These are phyloP conservation scores for Balanococcus diminutus DNA, from an alignment of 2,888 invertebrate species.

Conservation along the genomic window DNA sequence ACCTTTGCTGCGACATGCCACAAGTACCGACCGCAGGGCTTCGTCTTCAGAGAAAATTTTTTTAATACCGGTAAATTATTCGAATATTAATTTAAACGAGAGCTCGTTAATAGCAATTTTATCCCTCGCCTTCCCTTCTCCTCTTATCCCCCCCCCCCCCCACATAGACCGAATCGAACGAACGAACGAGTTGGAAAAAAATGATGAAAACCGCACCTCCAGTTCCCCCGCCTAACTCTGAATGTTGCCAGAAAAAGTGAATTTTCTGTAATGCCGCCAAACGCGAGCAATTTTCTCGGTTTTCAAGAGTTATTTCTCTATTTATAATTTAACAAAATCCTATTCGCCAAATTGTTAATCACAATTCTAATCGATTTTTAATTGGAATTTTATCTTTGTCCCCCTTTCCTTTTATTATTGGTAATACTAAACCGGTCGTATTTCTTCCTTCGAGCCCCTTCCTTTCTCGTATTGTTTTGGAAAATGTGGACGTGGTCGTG, in stretches of 20 bases:
- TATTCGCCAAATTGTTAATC: conserved; percentile 51
- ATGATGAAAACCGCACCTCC: conserved; percentile 10
- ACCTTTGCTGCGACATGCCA: conserved; percentile 42
- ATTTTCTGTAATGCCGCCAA: conserved; percentile 51
- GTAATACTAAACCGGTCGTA: neutral
- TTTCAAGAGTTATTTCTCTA: conserved; percentile 42
- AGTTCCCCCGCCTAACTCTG: too few relatives aligned
- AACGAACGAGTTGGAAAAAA: neutral
- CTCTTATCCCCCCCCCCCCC: too few relatives aligned
- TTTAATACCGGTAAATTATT: conserved; percentile 45
- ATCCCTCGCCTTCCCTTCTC: neutral
- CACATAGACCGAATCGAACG: neutral
- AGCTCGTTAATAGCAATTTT: conserved; percentile 45
- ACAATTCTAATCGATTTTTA: conserved; percentile 51
- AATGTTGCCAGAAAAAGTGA: conserved; percentile 50
- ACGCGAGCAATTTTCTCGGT: conserved; percentile 45
- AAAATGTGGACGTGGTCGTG: neutral
- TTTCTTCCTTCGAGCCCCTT: too few relatives aligned
- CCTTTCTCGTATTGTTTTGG: too few relatives aligned
- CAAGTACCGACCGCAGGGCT: too few relatives aligned
- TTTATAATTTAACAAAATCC: conserved; percentile 42
- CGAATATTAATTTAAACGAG: conserved; percentile 46
- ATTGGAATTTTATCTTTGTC: conserved; percentile 1
- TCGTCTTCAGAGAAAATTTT: neutral
- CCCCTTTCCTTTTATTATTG: neutral